Evolutionary conservation across 2,888 invertebrate species (phyloP).

Genomic region (Ecdyonurus torrentis): DNA sequence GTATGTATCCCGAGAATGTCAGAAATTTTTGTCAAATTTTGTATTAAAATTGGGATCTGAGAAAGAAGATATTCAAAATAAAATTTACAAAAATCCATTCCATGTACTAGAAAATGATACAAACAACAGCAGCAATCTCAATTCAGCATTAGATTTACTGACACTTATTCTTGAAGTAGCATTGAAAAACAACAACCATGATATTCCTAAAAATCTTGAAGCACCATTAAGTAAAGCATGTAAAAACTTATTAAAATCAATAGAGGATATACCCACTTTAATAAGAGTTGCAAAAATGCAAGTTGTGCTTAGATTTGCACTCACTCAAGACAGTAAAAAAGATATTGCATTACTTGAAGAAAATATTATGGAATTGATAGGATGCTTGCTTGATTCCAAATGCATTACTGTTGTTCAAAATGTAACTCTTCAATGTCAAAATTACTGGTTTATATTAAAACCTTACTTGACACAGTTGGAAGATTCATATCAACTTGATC

Average conservation of each 20-base stretch:
- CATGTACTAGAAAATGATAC: slow-evolving; percentile 30
- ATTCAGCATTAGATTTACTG: not conserved
- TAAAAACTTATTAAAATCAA: too few species aligned
- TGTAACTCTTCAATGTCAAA: not conserved
- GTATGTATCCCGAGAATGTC: slow-evolving; percentile 49
- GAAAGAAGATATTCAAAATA: slow-evolving; percentile 32
- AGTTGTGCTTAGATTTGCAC: not conserved
- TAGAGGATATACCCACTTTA: not conserved
- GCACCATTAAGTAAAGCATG: not conserved
- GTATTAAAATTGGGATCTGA: slow-evolving; percentile 36
- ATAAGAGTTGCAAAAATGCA: not conserved
- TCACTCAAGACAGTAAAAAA: not conserved
- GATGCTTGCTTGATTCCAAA: not conserved
- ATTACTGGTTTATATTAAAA: not conserved
- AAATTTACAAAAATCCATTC: slow-evolving; percentile 37
- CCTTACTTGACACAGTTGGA: not conserved
- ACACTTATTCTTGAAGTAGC: not conserved
- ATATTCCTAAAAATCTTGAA: not conserved
- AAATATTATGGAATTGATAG: not conserved
- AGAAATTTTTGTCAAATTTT: slow-evolving; percentile 40
- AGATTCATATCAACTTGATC: not conserved
- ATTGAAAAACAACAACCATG: not conserved
- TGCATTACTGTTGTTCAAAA: not conserved
- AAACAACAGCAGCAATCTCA: not conserved
- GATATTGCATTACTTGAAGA: not conserved